Evolutionary conservation across 2,797 vertebrate genomes (phyloP).

Genomic region (Tenualosa ilisha): DNA sequence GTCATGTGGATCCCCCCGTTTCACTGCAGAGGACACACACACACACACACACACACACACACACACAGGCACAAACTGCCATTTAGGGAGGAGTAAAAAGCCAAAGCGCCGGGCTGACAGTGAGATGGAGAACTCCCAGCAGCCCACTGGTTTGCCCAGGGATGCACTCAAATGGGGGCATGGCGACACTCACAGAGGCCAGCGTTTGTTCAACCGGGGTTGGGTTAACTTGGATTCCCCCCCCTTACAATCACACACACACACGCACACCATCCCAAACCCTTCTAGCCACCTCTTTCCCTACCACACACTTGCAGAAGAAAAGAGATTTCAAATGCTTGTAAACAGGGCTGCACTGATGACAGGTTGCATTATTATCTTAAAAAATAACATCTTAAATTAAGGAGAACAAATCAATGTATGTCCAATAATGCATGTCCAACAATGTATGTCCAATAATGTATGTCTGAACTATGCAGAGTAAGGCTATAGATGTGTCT

Average conservation of each 20-base stretch:
- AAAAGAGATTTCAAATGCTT: background rate
- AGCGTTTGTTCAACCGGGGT: background rate
- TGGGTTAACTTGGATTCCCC: background rate
- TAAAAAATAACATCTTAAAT: background rate
- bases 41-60: slow-evolving; percentile 21
- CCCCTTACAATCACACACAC: background rate
- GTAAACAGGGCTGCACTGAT: too few relatives aligned
- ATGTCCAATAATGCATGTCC: too few relatives aligned
- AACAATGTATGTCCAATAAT: too few relatives aligned
- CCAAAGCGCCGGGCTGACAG: background rate
- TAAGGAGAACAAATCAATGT: background rate
- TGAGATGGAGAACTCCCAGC: slow-evolving; percentile 10
- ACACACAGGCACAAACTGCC: background rate
- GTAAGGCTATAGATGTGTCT: background rate
- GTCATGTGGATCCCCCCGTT: background rate
- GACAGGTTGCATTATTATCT: too few relatives aligned
- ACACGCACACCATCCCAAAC: background rate
- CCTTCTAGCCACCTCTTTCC: background rate
- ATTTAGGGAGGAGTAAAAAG: background rate
- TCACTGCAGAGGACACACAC: background rate
- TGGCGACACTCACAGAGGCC: background rate
- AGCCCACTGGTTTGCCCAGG: background rate
- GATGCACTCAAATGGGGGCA: background rate
- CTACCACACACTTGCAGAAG: slow-evolving; percentile 23
- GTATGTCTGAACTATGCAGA: background rate